Evolutionary conservation across 2,888 invertebrate genomes (phyloP).

Genomic region (Stenolophus ochropezus): DNA sequence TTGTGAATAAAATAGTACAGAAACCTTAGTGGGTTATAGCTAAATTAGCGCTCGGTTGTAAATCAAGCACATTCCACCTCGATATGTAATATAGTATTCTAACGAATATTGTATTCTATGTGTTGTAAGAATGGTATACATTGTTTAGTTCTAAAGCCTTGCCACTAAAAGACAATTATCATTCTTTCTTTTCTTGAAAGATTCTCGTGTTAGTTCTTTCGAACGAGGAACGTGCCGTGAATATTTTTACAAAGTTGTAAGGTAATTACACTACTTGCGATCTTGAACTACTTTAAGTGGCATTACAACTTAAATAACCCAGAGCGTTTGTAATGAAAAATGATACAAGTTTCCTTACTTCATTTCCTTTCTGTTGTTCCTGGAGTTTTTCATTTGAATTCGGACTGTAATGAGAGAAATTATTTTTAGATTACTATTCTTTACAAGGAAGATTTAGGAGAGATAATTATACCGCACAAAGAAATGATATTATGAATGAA

Average conservation of each 20-base stretch:
- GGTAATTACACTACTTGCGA: background rate
- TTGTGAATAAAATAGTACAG: no score
- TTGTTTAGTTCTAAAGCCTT: no score
- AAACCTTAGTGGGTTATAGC: no score
- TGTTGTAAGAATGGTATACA: no score
- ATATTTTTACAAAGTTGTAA: constrained; percentile 22
- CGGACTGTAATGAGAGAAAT: background rate
- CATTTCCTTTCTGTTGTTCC: background rate
- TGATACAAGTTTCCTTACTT: background rate
- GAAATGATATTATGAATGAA: no score
- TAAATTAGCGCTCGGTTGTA: no score
- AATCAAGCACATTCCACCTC: no score
- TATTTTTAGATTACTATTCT: background rate
- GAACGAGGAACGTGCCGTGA: background rate
- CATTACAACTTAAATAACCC: background rate
- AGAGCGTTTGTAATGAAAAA: background rate
- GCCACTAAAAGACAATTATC: background rate
- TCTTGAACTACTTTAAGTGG: constrained; percentile 14
- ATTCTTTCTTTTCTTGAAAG: background rate
- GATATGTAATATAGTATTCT: no score
- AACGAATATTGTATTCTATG: no score
- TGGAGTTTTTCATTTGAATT: background rate
- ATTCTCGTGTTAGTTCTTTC: constrained; percentile 1
- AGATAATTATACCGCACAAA: no score
- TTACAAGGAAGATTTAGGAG: background rate